Conservation (phyloP, 2,113 vertebrate species). For the Bubo blakistoni region DNA sequence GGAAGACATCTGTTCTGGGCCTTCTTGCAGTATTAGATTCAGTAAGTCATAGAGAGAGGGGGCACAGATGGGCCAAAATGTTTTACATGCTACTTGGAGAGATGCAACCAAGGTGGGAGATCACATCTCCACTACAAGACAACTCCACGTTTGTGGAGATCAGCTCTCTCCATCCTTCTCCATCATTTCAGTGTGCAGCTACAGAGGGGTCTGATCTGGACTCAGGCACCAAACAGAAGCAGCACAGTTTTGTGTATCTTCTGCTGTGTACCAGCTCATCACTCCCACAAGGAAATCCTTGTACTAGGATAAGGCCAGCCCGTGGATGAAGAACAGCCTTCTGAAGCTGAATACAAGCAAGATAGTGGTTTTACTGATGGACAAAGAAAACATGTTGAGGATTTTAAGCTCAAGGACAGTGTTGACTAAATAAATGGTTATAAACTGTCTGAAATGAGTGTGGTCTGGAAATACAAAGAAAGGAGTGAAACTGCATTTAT, state of each 20-base stretch:
- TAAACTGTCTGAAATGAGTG: not conserved
- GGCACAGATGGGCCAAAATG: not conserved
- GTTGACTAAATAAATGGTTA: not conserved
- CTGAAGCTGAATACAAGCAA: not conserved
- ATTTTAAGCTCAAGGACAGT: not conserved
- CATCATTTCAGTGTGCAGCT: not conserved
- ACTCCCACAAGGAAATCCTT: not conserved
- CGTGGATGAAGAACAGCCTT: not conserved
- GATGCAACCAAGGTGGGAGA: not conserved
- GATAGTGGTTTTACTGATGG: not conserved
- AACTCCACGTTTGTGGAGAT: not conserved
- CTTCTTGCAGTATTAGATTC: not conserved
- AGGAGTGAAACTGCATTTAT: not conserved
- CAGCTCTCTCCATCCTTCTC: not conserved
- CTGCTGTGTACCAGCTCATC: not conserved
- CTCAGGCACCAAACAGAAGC: not conserved
- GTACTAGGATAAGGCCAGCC: not conserved
- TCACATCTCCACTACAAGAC: not conserved
- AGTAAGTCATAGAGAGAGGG: not conserved
- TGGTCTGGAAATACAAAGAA: not conserved
- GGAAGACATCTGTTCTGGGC: not conserved
- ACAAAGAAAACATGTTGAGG: not conserved
- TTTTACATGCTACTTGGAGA: not conserved
- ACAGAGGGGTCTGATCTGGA: not conserved
- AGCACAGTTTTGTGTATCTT: not conserved